Evolutionary conservation across 2,888 invertebrate species (phyloP).

Genomic region (Euspilapteryx auroguttella): DNA sequence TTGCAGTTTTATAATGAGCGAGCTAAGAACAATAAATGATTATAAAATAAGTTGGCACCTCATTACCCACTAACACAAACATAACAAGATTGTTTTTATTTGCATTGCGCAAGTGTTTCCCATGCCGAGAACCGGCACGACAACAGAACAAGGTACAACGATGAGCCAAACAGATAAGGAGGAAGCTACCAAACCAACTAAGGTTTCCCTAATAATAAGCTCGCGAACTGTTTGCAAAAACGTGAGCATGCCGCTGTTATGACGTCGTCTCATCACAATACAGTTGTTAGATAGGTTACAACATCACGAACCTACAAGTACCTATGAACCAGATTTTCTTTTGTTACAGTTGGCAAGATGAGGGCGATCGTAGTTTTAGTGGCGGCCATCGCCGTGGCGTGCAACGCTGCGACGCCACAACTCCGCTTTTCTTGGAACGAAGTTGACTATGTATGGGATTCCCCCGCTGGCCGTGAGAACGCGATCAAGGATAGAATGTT

Average conservation of each 20-base stretch:
- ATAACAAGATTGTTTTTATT: too few relatives aligned
- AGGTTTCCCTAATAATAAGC: conserved; percentile 6
- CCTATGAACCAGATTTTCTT: conserved; percentile 3
- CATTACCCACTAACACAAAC: too few relatives aligned
- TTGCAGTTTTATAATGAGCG: too few relatives aligned
- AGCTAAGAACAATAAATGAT: too few relatives aligned
- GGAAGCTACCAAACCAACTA: neutral
- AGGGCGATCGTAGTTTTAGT: conserved; percentile 21
- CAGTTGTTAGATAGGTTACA: conserved; percentile 16
- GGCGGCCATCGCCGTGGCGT: conserved; percentile 21
- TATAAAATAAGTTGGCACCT: too few relatives aligned
- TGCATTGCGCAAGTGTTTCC: neutral
- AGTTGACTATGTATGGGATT: conserved; percentile 68
- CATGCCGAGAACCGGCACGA: neutral
- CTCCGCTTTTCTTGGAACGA: conserved; percentile 73
- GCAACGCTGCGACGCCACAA: conserved; percentile 52
- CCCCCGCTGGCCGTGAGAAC: conserved; percentile 55
- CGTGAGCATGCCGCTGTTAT: conserved; percentile 37
- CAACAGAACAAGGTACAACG: neutral
- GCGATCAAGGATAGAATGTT: conserved; percentile 65
- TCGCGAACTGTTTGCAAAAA: conserved; percentile 43
- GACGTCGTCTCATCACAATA: conserved; percentile 9
- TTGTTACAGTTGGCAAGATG: conserved; percentile 17
- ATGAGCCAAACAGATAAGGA: neutral
- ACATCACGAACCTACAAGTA: conserved; percentile 15